Base-by-base conservation (phyloP, 2,888 invertebrate species). In the Drosophila barbarae region DNA sequence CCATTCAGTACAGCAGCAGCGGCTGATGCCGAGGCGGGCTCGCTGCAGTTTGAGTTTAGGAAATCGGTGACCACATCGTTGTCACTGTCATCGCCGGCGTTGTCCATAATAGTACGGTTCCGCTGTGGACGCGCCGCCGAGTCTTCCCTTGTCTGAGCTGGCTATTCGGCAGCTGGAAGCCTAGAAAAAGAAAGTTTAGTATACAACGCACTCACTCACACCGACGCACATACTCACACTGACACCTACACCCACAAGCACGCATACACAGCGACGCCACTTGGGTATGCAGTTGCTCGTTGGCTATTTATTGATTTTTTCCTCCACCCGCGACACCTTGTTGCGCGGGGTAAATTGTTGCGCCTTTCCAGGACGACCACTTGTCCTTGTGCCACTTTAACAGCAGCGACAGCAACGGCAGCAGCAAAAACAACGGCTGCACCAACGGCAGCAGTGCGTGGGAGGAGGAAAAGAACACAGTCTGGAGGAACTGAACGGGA, bases 31-130 rank as follows among this genome's bases (percentile, higher is more conserved):
- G 35, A 28, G 36, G 35, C 52, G 15, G 67, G 65, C 28, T 70
- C 65, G 69, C 53, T 74, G 66, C 81, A 82, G 67, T 88, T 89
- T 30, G 87, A 87, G 74, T 87, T 88, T 44, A 90, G 74, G 71
- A 89, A 90, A 84, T 90, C 90, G 28, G 88, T 90, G 60, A 90
- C 88, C 61, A 88, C 85, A 86, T 90, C 90, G 73, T 85, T 88
- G 71, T 90, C 90, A 64, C 89, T 89, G 73, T 90, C 90, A 64
- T 89, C 61, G 52, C 49, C 67, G 59, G 63, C 67, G 63, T 68
- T 77, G 60, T 85, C 87, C 87, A 87, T 86, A 77, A 75, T 87
- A 76, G 52, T 65, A 63, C 53, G 38, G 12, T 49, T 69, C 51
- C 47, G 57, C 46, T 69, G 51, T 41, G 76, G 63, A n/a, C 8